Base-by-base conservation (phyloP, 2,113 vertebrate species). In the Sporophila hypoxantha region DNA sequence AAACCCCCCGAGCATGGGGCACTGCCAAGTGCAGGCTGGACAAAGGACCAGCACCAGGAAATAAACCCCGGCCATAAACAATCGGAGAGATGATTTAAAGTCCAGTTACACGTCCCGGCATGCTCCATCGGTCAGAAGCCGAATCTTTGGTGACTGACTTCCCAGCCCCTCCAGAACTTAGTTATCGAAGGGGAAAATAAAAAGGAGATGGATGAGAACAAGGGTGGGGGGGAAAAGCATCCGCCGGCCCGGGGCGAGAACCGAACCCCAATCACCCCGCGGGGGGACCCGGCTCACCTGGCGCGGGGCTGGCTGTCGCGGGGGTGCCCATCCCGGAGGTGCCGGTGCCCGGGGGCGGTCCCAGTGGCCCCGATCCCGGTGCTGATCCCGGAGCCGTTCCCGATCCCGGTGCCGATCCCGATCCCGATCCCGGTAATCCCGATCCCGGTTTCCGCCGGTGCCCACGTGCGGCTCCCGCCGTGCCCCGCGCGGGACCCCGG, bases 401-500 rank as follows among this genome's bases (percentile, higher is more conserved):
- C 19, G 27, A 5, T 36, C 42, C 42, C 18, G 25, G 8, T 3
- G 32, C 39, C 3, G 37, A 3, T 47, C 29, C 29, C 52, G 50
- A 18, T n/a, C 9, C 34, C 56, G 32, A 5, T 46, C 29, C 42
- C 16, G 12, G 30, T 9, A 19, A 8, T 30, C n/a, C 62, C 22
- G 29, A 6, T 29, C 34, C 26, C 70, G 7, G 26, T n/a, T 59
- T 13, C 83, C 75, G 57, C 37, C 42, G 50, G 1, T 1, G 59
- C 59, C 67, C 67, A 44, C n/a, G 76, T 26, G 67, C 76, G 4
- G 37, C 37, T 87, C 84, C 84, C 84, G 68, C 17, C 85, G 46
- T 74, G 85, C 85, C 76, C 85, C 76, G 68, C 85, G 85, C 85
- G 11, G 37, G 68, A 74, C 25, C 22, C 76, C 85, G 85, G 85